Evolutionary conservation across 2,797 vertebrate species (phyloP), one percentile per base, ranked within the genome.

Genomic region (Sylvia borin): DNA sequence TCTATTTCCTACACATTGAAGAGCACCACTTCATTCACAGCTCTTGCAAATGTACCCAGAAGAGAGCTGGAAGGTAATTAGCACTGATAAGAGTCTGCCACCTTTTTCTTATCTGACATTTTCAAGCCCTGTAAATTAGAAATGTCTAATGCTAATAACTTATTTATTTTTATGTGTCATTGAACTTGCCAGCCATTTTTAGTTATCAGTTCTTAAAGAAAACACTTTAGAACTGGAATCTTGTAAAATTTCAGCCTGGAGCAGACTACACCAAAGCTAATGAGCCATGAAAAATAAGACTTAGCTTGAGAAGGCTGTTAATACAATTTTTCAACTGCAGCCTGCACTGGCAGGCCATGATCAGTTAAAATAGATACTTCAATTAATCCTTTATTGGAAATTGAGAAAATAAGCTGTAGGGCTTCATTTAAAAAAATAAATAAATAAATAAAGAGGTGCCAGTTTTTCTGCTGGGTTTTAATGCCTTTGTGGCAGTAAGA

Each of bases 181-280:
- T 78, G 45, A 90, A 54, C 22, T 90, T 73, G 47, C n/a, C 43
- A 86, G 43, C 12, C 10, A 40, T 72, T 88, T 78, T 76, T 66
- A 61, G 32, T 55, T 62, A 62, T 5, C 36, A 45, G 31, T 42
- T 92, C 67, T 88, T 68, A 68, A 92, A 85, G 32, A 76, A 85
- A 79, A 77, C 6, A 32, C 40, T 91, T 80, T 71, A 91, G 24
- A 84, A 20, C 34, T 50, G 57, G 27, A 57, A 73, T 84, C 77
- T 45, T 91, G 67, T 82, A 94, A 88, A 85, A 82, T 76, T 89
- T 92, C 68, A 85, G 55, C 81, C 83, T 71, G 64, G 34, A 91
- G 86, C 71, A 74, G 67, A 57, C 45, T 73, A 85, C 29, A 51
- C 18, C 25, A 18, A 81, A 91, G 45, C 70, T 95, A 91, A 87